Evolutionary conservation across 2,113 vertebrate species (phyloP).

Genomic region (Equus przewalskii): DNA sequence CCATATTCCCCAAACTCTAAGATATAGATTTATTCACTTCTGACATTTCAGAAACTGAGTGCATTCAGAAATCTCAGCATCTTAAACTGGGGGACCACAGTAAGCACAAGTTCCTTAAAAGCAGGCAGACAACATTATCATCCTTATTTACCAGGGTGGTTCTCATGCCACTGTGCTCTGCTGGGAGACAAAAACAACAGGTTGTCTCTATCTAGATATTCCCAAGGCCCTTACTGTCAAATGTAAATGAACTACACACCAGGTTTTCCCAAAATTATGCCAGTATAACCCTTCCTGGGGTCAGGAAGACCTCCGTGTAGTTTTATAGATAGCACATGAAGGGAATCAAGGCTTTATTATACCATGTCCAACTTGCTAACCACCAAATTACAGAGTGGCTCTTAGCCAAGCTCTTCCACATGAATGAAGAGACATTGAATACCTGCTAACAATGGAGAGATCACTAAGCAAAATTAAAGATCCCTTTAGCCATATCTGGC

Average conservation of each 20-base stretch:
- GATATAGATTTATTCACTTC: not conserved
- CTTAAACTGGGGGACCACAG: not conserved
- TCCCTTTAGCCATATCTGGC: slow-evolving; percentile 42
- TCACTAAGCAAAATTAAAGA: slow-evolving; percentile 61
- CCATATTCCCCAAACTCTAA: slow-evolving; percentile 44
- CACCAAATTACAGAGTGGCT: not conserved
- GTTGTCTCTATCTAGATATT: not conserved
- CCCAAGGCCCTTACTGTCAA: not conserved
- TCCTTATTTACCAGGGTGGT: not conserved
- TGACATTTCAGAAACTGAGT: slow-evolving; percentile 37
- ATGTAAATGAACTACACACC: slow-evolving; percentile 4
- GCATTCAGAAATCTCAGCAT: slow-evolving; percentile 33
- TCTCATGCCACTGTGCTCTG: not conserved
- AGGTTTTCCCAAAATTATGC: not conserved
- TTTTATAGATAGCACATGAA: not conserved
- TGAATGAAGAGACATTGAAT: slow-evolving; percentile 57
- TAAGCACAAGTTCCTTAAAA: slow-evolving; percentile 34
- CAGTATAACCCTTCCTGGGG: not conserved
- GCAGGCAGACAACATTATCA: not conserved
- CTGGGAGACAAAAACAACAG: slow-evolving; percentile 16
- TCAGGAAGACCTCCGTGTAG: not conserved
- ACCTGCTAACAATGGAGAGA: slow-evolving; percentile 20
- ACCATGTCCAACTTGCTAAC: not conserved
- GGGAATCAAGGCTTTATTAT: slow-evolving; percentile 26
- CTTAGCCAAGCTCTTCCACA: slow-evolving; percentile 23